A percentile compares a stretch with the other conserved stretches of the same genome.
Conservation (phyloP, 2,113 vertebrate genomes). For the Zootoca vivipara region DNA sequence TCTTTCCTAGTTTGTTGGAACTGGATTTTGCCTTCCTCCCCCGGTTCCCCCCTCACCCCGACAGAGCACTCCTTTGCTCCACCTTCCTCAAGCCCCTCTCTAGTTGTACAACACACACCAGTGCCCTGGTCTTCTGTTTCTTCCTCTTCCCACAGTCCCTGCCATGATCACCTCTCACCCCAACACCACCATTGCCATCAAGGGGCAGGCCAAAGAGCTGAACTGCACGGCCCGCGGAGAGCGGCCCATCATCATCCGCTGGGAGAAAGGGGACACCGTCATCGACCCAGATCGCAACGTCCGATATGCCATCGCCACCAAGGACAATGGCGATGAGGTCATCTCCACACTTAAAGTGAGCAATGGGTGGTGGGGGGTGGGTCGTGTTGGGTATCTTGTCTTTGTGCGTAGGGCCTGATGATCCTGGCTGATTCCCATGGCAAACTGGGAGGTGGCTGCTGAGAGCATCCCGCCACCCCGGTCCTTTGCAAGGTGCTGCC, state of each 20-base stretch:
- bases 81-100: not conserved
- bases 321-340: slow-evolving; percentile 94
- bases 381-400: too few species aligned
- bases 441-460: not conserved
- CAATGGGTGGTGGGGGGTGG: not conserved
- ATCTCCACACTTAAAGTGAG: slow-evolving; percentile 95
- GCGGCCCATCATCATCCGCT: slow-evolving; percentile 98
- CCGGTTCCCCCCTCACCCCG: not conserved
- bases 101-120: not conserved
- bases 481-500: not conserved
- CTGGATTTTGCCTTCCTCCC: not conserved
- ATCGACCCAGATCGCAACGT: slow-evolving; percentile 95
- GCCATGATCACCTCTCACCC: slow-evolving; percentile 99
- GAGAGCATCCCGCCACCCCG: too few species aligned
- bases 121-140: not conserved
- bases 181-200: slow-evolving; percentile 98
- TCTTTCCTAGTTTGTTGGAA: not conserved
- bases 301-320: slow-evolving; percentile 93
- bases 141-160: slow-evolving; percentile 78
- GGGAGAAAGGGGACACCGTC: slow-evolving; percentile 96
- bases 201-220: slow-evolving; percentile 94
- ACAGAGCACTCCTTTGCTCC: too few species aligned
- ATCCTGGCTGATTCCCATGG: not conserved
- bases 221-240: slow-evolving; percentile 96
- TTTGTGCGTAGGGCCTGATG: too few species aligned